Conservation (phyloP, 2,113 vertebrate genomes). For the Tychaedon coryphoeus region DNA sequence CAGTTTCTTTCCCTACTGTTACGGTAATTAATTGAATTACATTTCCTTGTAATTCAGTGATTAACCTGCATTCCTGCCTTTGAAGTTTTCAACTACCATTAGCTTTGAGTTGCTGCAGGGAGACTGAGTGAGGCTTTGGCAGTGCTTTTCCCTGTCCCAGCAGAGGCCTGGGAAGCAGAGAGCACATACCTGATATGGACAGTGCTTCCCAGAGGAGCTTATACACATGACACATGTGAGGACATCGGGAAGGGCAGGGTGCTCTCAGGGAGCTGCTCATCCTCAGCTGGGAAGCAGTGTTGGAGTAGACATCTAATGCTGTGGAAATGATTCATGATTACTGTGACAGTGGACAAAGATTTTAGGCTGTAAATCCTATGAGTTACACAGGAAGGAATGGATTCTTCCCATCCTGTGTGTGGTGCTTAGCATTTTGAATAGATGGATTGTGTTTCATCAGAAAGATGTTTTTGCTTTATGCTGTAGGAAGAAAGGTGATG, state of each 20-base stretch:
- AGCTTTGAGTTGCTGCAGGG: neutral
- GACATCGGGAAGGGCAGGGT: neutral
- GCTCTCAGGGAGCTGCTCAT: neutral
- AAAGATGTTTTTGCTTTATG: neutral
- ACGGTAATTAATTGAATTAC: constrained; percentile 35
- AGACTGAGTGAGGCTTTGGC: neutral
- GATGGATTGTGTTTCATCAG: neutral
- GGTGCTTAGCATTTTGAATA: neutral
- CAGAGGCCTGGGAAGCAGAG: neutral
- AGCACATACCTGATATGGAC: accelerated
- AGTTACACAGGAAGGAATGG: neutral
- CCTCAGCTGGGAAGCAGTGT: neutral
- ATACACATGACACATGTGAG: neutral
- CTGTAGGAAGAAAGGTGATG: neutral
- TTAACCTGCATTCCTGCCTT: constrained; percentile 10
- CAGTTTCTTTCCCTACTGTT: neutral
- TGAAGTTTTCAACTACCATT: neutral
- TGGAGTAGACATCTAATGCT: neutral
- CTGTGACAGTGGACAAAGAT: neutral
- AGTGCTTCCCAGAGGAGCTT: neutral
- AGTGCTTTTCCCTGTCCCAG: neutral
- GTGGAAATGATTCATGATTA: neutral
- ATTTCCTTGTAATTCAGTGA: neutral
- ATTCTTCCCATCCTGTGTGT: neutral
- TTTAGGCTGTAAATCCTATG: neutral